phyloP scores from a whole-genome alignment of 2,888 invertebrate species.

The Cremastinae sp. region DNA sequence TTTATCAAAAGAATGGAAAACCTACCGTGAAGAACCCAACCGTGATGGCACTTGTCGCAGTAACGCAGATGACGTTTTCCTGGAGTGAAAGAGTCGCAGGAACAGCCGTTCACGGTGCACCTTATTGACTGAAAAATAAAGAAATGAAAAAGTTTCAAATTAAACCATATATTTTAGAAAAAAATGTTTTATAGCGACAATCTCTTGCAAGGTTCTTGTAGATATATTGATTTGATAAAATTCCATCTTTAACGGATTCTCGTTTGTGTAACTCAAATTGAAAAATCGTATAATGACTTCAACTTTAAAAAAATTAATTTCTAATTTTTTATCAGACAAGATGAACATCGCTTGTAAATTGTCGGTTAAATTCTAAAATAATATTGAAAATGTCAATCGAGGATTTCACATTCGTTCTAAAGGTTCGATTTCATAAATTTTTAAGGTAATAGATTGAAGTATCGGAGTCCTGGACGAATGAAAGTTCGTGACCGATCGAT shows the following conservation, averaged over 20 bases:
- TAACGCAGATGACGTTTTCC: constrained; percentile 85
- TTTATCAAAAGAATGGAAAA: constrained; percentile 62
- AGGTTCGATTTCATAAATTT: too few species aligned
- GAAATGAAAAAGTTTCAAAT: constrained; percentile 39
- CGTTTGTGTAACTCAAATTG: too few species aligned
- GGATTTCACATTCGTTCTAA: too few species aligned
- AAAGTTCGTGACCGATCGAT: constrained; percentile 41
- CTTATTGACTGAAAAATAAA: constrained; percentile 84
- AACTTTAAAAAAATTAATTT: too few species aligned
- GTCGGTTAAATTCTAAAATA: too few species aligned
- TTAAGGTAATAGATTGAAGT: constrained; percentile 11
- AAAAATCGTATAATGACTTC: too few species aligned
- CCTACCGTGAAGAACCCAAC: constrained; percentile 89
- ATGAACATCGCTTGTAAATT: too few species aligned
- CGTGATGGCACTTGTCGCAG: constrained; percentile 87
- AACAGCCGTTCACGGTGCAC: constrained; percentile 85
- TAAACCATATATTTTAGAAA: too few species aligned
- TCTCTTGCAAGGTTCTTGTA: neutral
- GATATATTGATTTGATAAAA: neutral
- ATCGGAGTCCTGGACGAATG: neutral
- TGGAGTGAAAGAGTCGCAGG: constrained; percentile 87
- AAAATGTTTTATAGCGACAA: neutral
- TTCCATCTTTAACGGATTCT: too few species aligned
- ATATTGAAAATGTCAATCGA: too few species aligned
- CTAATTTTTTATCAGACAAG: too few species aligned